Evolutionary conservation across 2,888 invertebrate genomes (phyloP), one percentile per base, ranked within the genome.

Genomic region (Rhaphigaster nebulosa): DNA sequence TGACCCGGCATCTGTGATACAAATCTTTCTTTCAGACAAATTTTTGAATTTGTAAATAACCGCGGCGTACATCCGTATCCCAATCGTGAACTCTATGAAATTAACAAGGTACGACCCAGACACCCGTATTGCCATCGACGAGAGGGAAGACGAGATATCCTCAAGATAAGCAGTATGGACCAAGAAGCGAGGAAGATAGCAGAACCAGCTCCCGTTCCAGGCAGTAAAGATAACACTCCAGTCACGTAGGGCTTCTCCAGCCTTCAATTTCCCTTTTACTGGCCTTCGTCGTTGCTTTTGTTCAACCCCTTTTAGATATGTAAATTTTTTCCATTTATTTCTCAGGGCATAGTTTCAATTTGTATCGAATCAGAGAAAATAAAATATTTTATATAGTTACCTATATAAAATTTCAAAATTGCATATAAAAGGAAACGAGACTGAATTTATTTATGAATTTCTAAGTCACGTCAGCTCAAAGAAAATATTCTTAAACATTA

Each of bases 201-300:
- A n/a, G 45, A n/a, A 41, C 3, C 13, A 84, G 84, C 84, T 84
- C 45, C 84, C 84, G 84, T 84, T 45, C 45, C 45, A 84, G 45
- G 84, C 84, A 84, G 84, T 84, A 84, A 84, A 84, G 84, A 84
- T 84, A 84, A 84, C 45, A n/a, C 84, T 84, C 84, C 26, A 84
- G 84, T 45, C 84, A 84, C 84, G 84, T 84, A 84, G 84, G 70
- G 70, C 34, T 76, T 38, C 70, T 38, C 70, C 45, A 84, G 84
- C 84, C 84, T 84, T 84, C 84, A 50, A 84, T 84, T 84, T 84
- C 84, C 84, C 84, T 45, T 84, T 84, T 84, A 84, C 84, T 84
- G 26, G n/a, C 38, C 84, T 45, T n/a, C 45, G 26, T 26, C 38
- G 34, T 45, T 23, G 15, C 41, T 26, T 84, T 84, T 45, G 45